Percentiles rank a stretch among this genome's conserved stretches.
These are phyloP conservation scores for Smutsia temminckii DNA, from an alignment of 2,797 vertebrate genomes.

Conservation along the genomic window DNA sequence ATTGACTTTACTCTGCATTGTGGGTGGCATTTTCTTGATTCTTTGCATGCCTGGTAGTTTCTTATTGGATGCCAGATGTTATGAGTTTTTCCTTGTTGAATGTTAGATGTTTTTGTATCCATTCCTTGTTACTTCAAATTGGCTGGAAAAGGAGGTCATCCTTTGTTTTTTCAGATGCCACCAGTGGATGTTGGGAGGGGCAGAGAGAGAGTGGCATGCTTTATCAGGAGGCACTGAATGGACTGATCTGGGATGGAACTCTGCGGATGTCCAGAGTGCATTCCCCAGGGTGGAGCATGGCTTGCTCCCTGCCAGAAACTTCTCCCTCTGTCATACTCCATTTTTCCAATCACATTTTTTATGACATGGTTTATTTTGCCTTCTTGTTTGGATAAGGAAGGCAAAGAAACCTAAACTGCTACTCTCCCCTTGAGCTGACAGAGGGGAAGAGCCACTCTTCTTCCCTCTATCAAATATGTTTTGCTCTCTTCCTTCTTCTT, in stretches of 20 bases:
- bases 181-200: fast-evolving
- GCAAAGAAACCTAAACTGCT: neutral
- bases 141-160: neutral
- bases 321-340: neutral
- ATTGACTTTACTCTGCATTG: neutral
- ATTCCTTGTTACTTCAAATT: neutral
- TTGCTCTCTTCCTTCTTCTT: neutral
- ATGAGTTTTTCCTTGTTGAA: neutral
- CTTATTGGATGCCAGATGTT: neutral
- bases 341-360: neutral
- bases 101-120: neutral
- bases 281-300: neutral
- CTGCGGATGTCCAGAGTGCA: neutral
- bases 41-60: conserved; percentile 3
- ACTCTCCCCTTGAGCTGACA: neutral
- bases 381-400: conserved; percentile 31
- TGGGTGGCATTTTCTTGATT: neutral
- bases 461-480: neutral
- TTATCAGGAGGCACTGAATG: neutral
- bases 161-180: neutral
- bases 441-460: neutral
- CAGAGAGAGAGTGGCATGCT: neutral
- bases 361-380: neutral
- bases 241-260: neutral
- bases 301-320: neutral